Evolutionary conservation across 2,797 vertebrate species (phyloP).

Genomic region (Phyllotis vaccarum): DNA sequence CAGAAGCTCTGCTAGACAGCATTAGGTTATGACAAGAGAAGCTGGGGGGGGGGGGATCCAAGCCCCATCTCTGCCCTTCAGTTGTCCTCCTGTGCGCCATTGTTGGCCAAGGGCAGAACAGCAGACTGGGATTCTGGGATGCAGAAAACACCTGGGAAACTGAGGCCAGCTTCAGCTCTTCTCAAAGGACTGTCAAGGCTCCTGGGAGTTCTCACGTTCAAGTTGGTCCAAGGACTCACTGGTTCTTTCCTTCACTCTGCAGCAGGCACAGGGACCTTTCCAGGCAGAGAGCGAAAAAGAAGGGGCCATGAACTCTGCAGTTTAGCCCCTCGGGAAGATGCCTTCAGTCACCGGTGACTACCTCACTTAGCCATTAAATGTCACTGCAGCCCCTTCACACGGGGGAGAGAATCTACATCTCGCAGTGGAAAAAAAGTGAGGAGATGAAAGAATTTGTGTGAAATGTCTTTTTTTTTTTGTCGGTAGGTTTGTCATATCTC

Average conservation of each 20-base stretch:
- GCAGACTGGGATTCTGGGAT: fast-evolving
- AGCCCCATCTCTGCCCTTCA: slow-evolving; percentile 71
- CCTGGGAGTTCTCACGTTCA: neutral
- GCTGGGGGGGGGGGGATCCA: neutral
- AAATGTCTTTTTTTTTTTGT: slow-evolving; percentile 88
- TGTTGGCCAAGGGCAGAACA: neutral
- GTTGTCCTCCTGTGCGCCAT: fast-evolving
- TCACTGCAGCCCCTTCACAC: slow-evolving; percentile 79
- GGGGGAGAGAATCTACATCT: slow-evolving; percentile 86
- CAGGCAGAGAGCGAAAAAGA: slow-evolving; percentile 61
- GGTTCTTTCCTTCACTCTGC: neutral
- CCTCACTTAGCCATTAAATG: slow-evolving; percentile 88
- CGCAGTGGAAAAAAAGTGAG: slow-evolving; percentile 85
- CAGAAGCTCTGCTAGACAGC: slow-evolving; percentile 48
- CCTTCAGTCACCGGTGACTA: slow-evolving; percentile 82
- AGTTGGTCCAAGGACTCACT: fast-evolving
- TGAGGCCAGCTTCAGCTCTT: neutral
- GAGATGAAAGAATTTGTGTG: slow-evolving; percentile 86
- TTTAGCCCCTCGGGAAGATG: neutral
- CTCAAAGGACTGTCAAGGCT: neutral
- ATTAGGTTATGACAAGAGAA: slow-evolving; percentile 75
- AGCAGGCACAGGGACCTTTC: slow-evolving; percentile 4
- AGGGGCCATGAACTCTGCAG: slow-evolving; percentile 1
- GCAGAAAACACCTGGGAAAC: neutral
- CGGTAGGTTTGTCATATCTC: slow-evolving; percentile 88